Conservation (phyloP, 1,140 invertebrate species). For the Odontomachus brunneus region DNA sequence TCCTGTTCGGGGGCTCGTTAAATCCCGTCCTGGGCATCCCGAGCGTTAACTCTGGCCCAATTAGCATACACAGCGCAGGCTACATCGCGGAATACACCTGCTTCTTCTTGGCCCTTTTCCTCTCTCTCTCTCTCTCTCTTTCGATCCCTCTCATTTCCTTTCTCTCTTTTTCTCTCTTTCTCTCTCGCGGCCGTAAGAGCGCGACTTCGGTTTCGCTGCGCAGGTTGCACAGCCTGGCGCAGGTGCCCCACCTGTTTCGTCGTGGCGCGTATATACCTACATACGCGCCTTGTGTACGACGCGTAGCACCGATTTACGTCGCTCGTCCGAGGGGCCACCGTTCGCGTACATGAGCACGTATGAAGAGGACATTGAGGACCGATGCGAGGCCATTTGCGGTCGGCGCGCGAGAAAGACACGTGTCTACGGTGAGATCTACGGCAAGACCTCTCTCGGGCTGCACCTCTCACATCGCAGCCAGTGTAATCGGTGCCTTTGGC, state of each 20-base stretch:
- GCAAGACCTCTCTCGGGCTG: not conserved
- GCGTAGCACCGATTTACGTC: constrained; percentile 69
- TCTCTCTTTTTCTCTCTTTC: constrained; percentile 18
- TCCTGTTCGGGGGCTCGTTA: constrained; percentile 82
- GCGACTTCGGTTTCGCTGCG: constrained; percentile 63
- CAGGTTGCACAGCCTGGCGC: constrained; percentile 58
- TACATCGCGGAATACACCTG: constrained; percentile 84
- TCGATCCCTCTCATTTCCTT: not conserved
- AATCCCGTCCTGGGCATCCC: constrained; percentile 77
- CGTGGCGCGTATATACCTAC: constrained; percentile 56
- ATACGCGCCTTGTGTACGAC: constrained; percentile 45
- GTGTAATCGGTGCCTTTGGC: constrained; percentile 20
- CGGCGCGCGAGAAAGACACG: constrained; percentile 6
- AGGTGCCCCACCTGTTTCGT: constrained; percentile 76
- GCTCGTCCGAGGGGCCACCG: constrained; percentile 56
- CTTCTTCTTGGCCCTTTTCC: constrained; percentile 62
- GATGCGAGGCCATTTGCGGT: constrained; percentile 38
- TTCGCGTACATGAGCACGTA: constrained; percentile 21
- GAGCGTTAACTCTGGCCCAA: constrained; percentile 83
- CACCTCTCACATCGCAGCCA: constrained; percentile 3
- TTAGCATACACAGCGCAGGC: constrained; percentile 82
- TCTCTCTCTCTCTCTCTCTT: constrained; percentile 13
- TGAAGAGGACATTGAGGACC: constrained; percentile 34
- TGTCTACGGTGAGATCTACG: constrained; percentile 1
- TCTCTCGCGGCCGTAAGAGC: constrained; percentile 16